phyloP scores from a whole-genome alignment of 2,888 invertebrate species.

The Drosophila paucipuncta region DNA sequence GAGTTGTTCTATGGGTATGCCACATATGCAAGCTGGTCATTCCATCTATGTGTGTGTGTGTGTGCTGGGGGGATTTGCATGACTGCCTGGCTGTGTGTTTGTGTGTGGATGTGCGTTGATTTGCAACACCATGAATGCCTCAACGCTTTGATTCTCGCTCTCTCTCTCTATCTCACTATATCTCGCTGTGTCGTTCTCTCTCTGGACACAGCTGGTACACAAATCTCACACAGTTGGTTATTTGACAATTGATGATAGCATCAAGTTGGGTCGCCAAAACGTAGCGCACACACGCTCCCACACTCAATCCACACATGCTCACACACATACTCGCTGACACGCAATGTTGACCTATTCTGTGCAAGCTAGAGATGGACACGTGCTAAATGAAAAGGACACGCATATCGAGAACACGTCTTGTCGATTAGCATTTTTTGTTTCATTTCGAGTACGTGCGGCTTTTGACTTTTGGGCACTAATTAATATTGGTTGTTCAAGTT shows the following conservation, averaged over 20 bases:
- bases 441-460: slow-evolving; percentile 30
- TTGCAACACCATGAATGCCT: slow-evolving; percentile 78
- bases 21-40: slow-evolving; percentile 54
- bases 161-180: neutral
- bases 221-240: slow-evolving; percentile 81
- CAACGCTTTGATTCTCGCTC: slow-evolving; percentile 60
- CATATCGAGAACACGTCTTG: slow-evolving; percentile 41
- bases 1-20: slow-evolving; percentile 68
- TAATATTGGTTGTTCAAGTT: neutral
- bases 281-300: slow-evolving; percentile 30
- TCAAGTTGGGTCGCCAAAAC: slow-evolving; percentile 76
- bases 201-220: slow-evolving; percentile 75
- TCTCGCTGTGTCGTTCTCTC: neutral
- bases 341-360: slow-evolving; percentile 39
- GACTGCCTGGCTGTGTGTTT: slow-evolving; percentile 9
- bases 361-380: slow-evolving; percentile 57
- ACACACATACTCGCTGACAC: slow-evolving; percentile 8
- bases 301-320: slow-evolving; percentile 16
- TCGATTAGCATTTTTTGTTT: slow-evolving; percentile 49
- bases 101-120: slow-evolving; percentile 56
- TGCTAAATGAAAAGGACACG: slow-evolving; percentile 33
- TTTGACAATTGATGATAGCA: slow-evolving; percentile 81
- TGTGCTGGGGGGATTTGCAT: slow-evolving; percentile 14
- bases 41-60: slow-evolving; percentile 8
- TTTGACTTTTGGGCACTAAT: neutral